These are phyloP conservation scores for Brienomyrus brachyistius DNA, from an alignment of 2,113 vertebrate genomes.

Conservation along the genomic window DNA sequence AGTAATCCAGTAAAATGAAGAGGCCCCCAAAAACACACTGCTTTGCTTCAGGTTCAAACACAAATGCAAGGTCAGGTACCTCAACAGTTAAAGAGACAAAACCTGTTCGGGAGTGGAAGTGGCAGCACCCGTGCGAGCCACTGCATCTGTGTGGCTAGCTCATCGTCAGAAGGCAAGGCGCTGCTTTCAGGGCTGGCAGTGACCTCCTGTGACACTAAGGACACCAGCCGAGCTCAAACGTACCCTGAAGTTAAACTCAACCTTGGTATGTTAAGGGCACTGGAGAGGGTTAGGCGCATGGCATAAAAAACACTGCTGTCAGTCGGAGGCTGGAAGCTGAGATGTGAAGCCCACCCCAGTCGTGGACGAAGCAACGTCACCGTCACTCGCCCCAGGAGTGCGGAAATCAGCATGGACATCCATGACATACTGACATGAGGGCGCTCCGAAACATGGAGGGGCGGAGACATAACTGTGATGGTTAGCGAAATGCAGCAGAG, in stretches of 20 bases:
- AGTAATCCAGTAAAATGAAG: background rate
- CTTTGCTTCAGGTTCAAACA: background rate
- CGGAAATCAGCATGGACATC: background rate
- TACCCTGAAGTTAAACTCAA: background rate
- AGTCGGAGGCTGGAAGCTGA: background rate
- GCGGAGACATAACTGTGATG: background rate
- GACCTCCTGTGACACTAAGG: background rate
- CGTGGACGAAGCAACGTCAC: background rate
- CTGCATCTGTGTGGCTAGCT: background rate
- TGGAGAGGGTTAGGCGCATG: background rate
- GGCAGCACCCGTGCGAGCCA: background rate
- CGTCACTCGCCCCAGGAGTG: background rate
- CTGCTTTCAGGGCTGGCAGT: background rate
- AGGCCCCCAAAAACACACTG: background rate
- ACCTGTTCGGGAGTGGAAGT: background rate
- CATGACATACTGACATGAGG: background rate
- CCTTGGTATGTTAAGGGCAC: background rate
- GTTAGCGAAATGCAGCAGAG: background rate
- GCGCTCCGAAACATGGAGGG: background rate
- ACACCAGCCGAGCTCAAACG: background rate
- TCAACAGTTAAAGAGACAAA: constrained; percentile 19
- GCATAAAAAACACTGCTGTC: background rate
- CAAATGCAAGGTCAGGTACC: constrained; percentile 47
- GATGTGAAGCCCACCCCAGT: background rate
- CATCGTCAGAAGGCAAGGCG: too few species aligned